Evolutionary conservation across 2,113 vertebrate genomes (phyloP), one percentile per base, ranked within the genome.

Genomic region (Phylloscopus trochilus): DNA sequence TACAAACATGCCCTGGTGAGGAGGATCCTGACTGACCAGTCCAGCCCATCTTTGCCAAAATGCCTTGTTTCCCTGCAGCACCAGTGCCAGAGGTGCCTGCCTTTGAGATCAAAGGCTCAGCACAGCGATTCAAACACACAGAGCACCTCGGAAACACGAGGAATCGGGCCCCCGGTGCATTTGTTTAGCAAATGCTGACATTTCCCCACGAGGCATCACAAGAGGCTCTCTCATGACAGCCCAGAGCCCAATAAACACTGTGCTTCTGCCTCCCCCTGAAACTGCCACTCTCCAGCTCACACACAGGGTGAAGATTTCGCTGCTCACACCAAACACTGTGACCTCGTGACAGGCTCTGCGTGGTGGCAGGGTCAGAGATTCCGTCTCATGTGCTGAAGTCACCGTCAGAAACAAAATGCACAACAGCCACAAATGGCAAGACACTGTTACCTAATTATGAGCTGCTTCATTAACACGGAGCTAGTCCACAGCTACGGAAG

Each of bases 11-110:
- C 14, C 72, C 21, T 3, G 3, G 31, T 5, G 23, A 55, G 31
- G 41, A 88, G 13, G 33, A 83, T 15, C 66, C 73, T 44, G 33
- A 59, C 62, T 67, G 60, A 26, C 43, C 78, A 53, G 81, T 19
- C 62, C 19, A 39, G 41, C n/a, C 22, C 66, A 35, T 5, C 52
- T 55, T 47, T 23, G 35, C 59, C 44, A 17, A 63, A 63, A 19
- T 14, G 2, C 1, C 0, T 15, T 0, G 1, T 39, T 77, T 21
- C 18, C 53, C 53, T 6, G 21, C 15, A 49, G 53, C 2, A 41
- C 35, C 74, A 76, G 41, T n/a, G 17, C 31, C 37, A 72, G 77
- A 55, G 59, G 68, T 11, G 59, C 52, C 31, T 8, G 47, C 49
- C 35, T n/a, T 16, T 14, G n/a, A 58, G 51, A 77, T 22, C 66